phyloP scores from a whole-genome alignment of 2,113 vertebrate genomes.

The Scartelaos histophorus region DNA sequence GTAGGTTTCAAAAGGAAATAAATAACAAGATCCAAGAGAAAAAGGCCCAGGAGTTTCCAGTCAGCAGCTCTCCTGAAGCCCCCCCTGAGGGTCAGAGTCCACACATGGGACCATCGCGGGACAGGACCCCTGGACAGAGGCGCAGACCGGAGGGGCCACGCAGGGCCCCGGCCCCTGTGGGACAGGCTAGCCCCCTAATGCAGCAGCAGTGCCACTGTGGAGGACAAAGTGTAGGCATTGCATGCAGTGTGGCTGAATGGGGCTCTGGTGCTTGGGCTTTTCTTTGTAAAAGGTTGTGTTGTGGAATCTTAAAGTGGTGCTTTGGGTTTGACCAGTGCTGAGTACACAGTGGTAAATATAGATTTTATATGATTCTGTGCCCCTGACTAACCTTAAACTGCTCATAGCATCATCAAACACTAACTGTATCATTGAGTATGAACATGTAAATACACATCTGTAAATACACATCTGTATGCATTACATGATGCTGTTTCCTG shows the following conservation, averaged over 20 bases:
- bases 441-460: neutral
- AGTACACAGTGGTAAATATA: neutral
- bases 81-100: slow-evolving; percentile 36
- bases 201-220: slow-evolving; percentile 78
- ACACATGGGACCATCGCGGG: slow-evolving; percentile 27
- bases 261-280: slow-evolving; percentile 5
- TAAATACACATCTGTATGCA: neutral
- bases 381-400: neutral
- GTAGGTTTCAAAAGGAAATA: slow-evolving; percentile 94
- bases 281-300: neutral
- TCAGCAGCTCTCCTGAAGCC: slow-evolving; percentile 44
- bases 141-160: slow-evolving; percentile 17
- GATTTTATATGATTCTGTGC: neutral
- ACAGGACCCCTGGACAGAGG: slow-evolving; percentile 31
- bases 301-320: neutral
- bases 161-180: slow-evolving; percentile 35
- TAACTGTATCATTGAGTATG: too few relatives aligned
- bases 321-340: neutral
- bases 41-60: slow-evolving; percentile 78
- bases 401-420: neutral
- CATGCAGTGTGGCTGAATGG: slow-evolving; percentile 66
- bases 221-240: slow-evolving; percentile 86
- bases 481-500: neutral
- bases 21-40: slow-evolving; percentile 93
- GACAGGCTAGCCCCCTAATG: slow-evolving; percentile 68